Conservation (phyloP, 2,888 invertebrate genomes). For the Leuctra nigra region DNA sequence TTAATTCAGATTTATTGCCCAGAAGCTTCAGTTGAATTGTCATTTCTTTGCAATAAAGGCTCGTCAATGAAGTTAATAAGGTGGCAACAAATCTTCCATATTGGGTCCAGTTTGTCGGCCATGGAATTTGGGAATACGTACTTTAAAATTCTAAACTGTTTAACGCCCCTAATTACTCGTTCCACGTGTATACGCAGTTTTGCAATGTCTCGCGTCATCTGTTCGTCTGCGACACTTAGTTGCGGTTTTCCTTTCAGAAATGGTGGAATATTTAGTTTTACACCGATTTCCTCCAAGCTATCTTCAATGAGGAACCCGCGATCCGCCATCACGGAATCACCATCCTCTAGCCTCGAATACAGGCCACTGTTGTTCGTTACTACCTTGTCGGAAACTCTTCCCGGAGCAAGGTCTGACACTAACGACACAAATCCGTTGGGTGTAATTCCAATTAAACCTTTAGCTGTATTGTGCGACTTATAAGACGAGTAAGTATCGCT, state of each 20-base stretch:
- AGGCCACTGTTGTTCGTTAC: constrained; percentile 26
- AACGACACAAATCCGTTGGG: constrained; percentile 29
- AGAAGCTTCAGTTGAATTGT: too few relatives aligned
- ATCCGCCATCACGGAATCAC: constrained; percentile 30
- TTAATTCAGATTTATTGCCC: too few relatives aligned
- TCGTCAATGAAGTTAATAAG: constrained; percentile 11
- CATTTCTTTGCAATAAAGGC: neutral
- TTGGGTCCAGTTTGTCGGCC: constrained; percentile 12
- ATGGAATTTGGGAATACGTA: neutral
- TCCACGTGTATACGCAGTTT: constrained; percentile 28
- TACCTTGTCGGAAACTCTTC: constrained; percentile 27
- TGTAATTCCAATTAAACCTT: constrained; percentile 30
- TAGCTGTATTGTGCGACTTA: constrained; percentile 29
- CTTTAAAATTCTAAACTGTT: constrained; percentile 26
- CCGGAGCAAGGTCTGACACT: constrained; percentile 29
- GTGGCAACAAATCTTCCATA: constrained; percentile 15
- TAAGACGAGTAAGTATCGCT: constrained; percentile 14
- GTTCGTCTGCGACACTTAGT: constrained; percentile 5
- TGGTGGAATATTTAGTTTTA: constrained; percentile 25
- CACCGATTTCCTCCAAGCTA: constrained; percentile 21
- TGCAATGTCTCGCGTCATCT: constrained; percentile 24
- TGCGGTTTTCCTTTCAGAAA: constrained; percentile 18
- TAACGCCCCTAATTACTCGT: constrained; percentile 26
- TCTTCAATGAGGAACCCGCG: constrained; percentile 29
- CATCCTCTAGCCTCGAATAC: constrained; percentile 23